Base-by-base conservation (phyloP, 2,888 invertebrate species). In the Monochamus alternatus region DNA sequence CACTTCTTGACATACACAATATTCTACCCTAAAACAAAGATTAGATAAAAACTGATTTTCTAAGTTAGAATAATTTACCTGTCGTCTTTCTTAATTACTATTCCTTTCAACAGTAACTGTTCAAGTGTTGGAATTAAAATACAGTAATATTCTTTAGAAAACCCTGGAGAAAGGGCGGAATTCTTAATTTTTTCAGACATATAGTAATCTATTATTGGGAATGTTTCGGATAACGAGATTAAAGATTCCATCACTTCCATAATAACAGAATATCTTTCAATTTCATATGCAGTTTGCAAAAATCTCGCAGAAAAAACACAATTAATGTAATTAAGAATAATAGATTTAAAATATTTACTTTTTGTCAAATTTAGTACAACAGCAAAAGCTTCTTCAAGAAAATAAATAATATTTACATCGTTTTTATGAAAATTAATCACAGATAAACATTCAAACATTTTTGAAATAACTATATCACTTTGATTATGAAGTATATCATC, bases 41-140 rank as follows among this genome's bases (percentile, higher is more conserved):
- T 58, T 69, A 58, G 22, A 22, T 58, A 71, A 47, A 70, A 76
- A 74, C 14, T 67, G 43, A 73, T 32, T 44, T 59, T 67, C 63
- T 51, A 65, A 73, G 60, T 70, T 38, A 44, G n/a, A 66, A 51
- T 30, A 69, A 44, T 75, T 82, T 85, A 91, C 92, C 91, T 91
- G 82, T 91, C 90, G 82, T 92, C 92, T 85, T 91, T 92, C 79
- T 90, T 89, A 51, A 89, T 88, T 12, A 91, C 88, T 67, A 90
- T 89, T 65, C 90, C 90, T 86, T 90, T 90, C 10, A 91, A 81
- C 72, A 92, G 81, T 60, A 91, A 88, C 69, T 91, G 90, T 75
- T 89, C 86, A 63, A 92, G 81, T 59, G 91, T 82, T 80, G 88
- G 88, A 58, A 89, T 82, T 73, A 91, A 84, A 62, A 74, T 64